Evolutionary conservation across 2,888 invertebrate genomes (phyloP), one percentile per base, ranked within the genome.

Genomic region (Melinaea marsaeus): DNA sequence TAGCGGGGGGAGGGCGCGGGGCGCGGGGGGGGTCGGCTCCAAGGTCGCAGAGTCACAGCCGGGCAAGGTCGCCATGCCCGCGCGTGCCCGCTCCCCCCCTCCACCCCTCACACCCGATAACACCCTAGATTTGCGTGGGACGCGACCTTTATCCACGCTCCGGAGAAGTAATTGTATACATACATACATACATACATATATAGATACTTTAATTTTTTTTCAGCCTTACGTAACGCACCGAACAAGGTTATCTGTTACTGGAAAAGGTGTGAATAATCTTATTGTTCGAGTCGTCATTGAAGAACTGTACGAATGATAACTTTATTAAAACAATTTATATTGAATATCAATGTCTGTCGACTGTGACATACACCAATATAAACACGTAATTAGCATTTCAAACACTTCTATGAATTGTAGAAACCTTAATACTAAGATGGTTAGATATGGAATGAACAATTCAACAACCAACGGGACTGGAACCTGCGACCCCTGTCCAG

Each of bases 31-130:
- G 79, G 75, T 76, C 80, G 83, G 88, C 84, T 86, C 87, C 88
- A 90, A 89, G 90, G 90, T 90, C 89, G 86, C 87, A 86, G 88
- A 90, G 90, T 90, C 90, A 90, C 88, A 84, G 88, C 89, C 90
- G 90, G 90, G 90, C 90, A 90, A 90, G 90, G 90, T 90, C 89
- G 80, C 80, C 81, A 82, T 86, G 87, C 86, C 88, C 88, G 87
- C 88, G 86, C 88, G 86, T 86, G 87, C 85, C 83, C 81, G 76
- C 73, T 68, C 74, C 79, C 64, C 78, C 72, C 72, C 65, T 75
- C 58, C 65, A 42, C 73, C 71, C 78, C 75, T 71, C 79, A 76
- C 84, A 77, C 88, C 87, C 85, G 79, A 80, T 76, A 75, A 80
- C 85, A 80, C 85, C 88, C 87, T 82, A 79, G 75, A 81, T 82